Conservation (phyloP, 1,140 invertebrate species). For the Papilio xuthus region DNA sequence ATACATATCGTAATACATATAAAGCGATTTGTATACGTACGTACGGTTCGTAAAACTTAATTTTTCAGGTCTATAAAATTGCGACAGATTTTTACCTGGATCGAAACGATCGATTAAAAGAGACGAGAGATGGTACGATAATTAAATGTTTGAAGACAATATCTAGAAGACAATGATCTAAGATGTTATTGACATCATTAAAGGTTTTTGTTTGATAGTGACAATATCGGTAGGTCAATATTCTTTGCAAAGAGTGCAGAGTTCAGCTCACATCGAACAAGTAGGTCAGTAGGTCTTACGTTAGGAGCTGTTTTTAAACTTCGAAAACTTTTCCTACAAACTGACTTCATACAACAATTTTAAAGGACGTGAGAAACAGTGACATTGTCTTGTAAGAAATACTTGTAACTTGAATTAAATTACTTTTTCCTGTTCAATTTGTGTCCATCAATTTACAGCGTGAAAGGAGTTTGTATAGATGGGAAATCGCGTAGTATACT, state of each 20-base stretch:
- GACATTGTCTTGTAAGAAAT: neutral
- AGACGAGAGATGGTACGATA: neutral
- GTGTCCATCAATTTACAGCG: no score
- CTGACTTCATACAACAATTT: neutral
- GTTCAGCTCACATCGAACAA: constrained; percentile 30
- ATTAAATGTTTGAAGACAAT: neutral
- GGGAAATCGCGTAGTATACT: no score
- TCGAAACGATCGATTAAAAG: neutral
- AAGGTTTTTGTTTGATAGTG: constrained; percentile 14
- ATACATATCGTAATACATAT: no score
- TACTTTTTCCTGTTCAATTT: no score
- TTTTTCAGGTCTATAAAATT: neutral
- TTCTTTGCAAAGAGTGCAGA: constrained; percentile 36
- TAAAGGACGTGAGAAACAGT: neutral
- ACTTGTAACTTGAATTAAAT: neutral
- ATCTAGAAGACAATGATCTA: neutral
- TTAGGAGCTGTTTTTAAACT: constrained; percentile 23
- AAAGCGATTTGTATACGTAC: no score
- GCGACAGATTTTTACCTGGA: neutral
- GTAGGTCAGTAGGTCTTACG: constrained; percentile 35
- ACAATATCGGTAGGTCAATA: constrained; percentile 36
- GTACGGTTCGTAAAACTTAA: no score
- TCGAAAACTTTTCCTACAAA: constrained; percentile 12
- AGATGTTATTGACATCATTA: constrained; percentile 11
- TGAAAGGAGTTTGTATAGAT: no score